Evolutionary conservation across 2,113 vertebrate species (phyloP).

Genomic region (Tauraco erythrolophus): DNA sequence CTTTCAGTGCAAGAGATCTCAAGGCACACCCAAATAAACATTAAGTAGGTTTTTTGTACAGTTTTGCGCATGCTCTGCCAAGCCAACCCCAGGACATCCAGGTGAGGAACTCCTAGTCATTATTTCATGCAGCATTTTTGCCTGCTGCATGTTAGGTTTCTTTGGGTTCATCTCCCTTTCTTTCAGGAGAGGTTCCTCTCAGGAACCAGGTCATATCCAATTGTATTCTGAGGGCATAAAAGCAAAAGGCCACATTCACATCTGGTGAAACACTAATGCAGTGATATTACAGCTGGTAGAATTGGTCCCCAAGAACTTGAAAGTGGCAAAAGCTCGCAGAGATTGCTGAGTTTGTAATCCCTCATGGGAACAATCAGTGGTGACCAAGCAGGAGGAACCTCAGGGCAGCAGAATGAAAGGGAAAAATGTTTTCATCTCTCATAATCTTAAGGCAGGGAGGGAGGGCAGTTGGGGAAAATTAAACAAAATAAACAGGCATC

Average conservation of each 20-base stretch:
- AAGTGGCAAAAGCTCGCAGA: not conserved
- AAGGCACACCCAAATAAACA: not conserved
- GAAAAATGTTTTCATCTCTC: not conserved
- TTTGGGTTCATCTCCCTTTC: not conserved
- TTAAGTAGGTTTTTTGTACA: not conserved
- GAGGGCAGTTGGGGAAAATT: not conserved
- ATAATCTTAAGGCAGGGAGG: not conserved
- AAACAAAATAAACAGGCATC: constrained; percentile 4
- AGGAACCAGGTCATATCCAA: not conserved
- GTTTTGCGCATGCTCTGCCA: not conserved
- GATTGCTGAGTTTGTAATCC: not conserved
- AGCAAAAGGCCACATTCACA: not conserved
- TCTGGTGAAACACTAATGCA: not conserved
- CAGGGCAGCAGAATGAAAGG: not conserved
- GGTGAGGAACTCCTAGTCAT: not conserved
- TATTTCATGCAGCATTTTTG: not conserved
- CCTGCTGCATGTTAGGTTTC: not conserved
- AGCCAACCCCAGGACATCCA: not conserved
- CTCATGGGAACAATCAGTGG: not conserved
- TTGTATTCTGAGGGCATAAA: not conserved
- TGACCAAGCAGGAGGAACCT: not conserved
- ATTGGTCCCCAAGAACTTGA: not conserved
- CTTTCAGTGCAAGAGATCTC: not conserved
- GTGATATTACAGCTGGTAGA: not conserved
- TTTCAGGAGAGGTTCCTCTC: not conserved